Evolutionary conservation across 1,140 invertebrate genomes (phyloP), one percentile per base, ranked within the genome.

Genomic region (Lepeophtheirus salmonis): DNA sequence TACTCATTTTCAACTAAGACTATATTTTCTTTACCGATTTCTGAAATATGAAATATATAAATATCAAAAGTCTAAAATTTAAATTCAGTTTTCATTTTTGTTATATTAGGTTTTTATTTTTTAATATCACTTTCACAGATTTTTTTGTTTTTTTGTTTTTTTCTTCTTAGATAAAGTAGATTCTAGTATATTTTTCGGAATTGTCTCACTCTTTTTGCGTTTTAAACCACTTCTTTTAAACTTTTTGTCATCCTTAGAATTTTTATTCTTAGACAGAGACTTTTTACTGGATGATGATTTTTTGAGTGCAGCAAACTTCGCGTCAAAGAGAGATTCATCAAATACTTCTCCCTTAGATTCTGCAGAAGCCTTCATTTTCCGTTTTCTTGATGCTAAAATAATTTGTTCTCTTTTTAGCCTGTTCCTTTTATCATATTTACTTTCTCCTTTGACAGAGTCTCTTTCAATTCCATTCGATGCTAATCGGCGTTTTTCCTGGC

Each of bases 401-500:
- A 53, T 50, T 12, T 16, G 50, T 18, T 21, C 20, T 13, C 18
- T 17, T 24, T 51, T 60, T 21, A 22, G 16, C 12, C 57, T n/a
- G 16, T 24, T n/a, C 23, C 13, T 17, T 21, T 17, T 3, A 10
- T 60, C 57, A 17, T 30, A 51, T 50, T 60, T 60, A 12, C 16
- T 30, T 16, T 57, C 56, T n/a, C 56, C 16, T 6, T 23, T 57
- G 57, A 60, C 50, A 3, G 3, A 50, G 30, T 64, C 17, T 13
- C 17, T 16, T 13, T 63, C n/a, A 30, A 20, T 16, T n/a, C 26
- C 25, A 13, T 16, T 22, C 13, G n/a, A 24, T 22, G 14, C 21
- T 4, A 64, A 17, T 21, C 50, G 41, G 48, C 24, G 26, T 13
- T 60, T 62, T 24, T 63, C 66, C 62, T 66, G 70, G 69, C 67